Evolutionary conservation across 2,888 invertebrate genomes (phyloP), one percentile per base, ranked within the genome.

Genomic region (Drosophila phalerata): DNA sequence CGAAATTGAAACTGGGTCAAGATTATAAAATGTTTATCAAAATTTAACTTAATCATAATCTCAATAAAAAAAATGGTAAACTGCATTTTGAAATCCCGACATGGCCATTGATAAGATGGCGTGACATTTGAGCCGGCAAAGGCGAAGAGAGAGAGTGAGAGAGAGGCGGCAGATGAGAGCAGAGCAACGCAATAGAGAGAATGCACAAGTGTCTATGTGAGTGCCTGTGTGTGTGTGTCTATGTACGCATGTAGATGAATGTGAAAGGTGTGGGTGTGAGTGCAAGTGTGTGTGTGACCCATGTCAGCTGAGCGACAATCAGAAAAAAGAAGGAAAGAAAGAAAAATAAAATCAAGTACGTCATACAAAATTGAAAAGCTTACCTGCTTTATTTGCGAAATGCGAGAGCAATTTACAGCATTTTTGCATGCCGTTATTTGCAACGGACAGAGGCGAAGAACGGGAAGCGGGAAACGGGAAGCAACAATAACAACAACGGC

Each of bases 101-200:
- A 60, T 48, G 47, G 47, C 25, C 61, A 72, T 76, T 73, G 85
- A 88, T 88, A 82, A 85, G 88, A 77, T 83, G 83, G 85, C 83
- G 83, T 87, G 83, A 88, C 80, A 79, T 72, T 71, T 62, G 68
- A 67, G 79, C 60, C 49, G 48, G 58, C 55, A 47, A 51, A 48
- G 51, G 42, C 19, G 19, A 63, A 67, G 30, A 13, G 30, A 55
- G 47, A 60, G 47, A 60, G 56, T 51, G 30, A 13, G 32, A 56
- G 47, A 60, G 47, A 60, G 56, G 55, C 22, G 22, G 22, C 43
- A 25, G 43, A 22, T 22, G 13, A 22, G 43, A 43, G 13, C 53
- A 60, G 32, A 56, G 25, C 34, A 51, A 34, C 9, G 38, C 11
- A 22, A 34, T 17, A 37, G 42, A 69, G 53, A 48, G 45, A 60